Conservation (phyloP, 2,888 invertebrate genomes). For the Coelinius sp. region DNA sequence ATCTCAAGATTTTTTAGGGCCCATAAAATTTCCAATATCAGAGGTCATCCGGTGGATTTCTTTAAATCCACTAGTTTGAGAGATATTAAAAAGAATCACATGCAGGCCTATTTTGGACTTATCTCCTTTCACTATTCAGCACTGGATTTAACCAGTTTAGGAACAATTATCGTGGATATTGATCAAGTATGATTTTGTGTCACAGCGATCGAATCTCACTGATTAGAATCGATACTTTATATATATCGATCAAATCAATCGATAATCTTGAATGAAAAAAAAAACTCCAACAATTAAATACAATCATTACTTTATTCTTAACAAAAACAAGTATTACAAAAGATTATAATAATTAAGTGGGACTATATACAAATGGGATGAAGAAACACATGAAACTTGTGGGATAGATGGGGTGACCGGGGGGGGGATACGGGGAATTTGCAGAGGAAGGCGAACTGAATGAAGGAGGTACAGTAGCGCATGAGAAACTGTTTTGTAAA, state of each 20-base stretch:
- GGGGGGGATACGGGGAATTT: not conserved
- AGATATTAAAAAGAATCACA: too few species aligned
- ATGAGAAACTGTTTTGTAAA: conserved; percentile 23
- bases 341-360: conserved; percentile 10
- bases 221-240: too few species aligned
- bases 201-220: too few species aligned
- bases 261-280: not conserved
- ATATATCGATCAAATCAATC: not conserved
- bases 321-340: conserved; percentile 14
- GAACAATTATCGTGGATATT: too few species aligned
- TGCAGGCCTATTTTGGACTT: too few species aligned
- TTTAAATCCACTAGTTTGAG: too few species aligned
- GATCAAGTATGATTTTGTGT: too few species aligned
- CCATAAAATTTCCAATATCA: too few species aligned
- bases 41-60: too few species aligned
- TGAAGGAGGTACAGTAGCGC: conserved; percentile 38
- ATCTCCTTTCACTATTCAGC: too few species aligned
- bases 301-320: conserved; percentile 19
- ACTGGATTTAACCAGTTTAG: too few species aligned
- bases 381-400: not conserved
- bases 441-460: not conserved
- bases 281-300: not conserved
- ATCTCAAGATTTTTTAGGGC: too few species aligned
- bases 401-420: not conserved
- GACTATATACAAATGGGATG: conserved; percentile 31